Evolutionary conservation across 2,797 vertebrate genomes (phyloP), one percentile per base, ranked within the genome.

Genomic region (Siniperca scherzeri): DNA sequence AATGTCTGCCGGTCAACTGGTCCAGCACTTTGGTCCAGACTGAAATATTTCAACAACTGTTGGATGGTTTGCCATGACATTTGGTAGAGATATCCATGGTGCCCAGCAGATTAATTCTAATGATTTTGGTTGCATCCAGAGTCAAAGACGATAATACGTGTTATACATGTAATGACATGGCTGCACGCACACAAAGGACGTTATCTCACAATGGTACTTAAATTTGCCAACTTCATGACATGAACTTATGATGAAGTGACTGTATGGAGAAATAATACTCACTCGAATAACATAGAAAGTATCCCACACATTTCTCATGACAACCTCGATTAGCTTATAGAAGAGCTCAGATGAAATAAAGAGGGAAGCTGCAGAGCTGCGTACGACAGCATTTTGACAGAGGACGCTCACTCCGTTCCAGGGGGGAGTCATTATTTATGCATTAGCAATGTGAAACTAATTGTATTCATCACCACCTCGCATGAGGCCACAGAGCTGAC

Each of bases 401-500:
- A 83, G 85, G 81, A 83, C 64, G 78, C 82, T 83, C 56, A 0
- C 60, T 71, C 33, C 16, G 40, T 87, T 92, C 85, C 77, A 69
- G 53, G 55, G 80, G 82, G 81, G 86, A 89, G 86, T 91, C 90
- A 93, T 95, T 93, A 94, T 93, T 92, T 93, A 94, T 94, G 91
- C 93, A 93, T 94, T 94, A 95, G 84, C 60, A 84, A 88, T 86
- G 89, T 89, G 88, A 90, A 91, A 89, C 93, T 94, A 94, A 95
- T 94, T 94, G 91, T 90, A 91, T 93, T 93, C 91, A 91, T 91
- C 86, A 79, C 76, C 81, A 82, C 70, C 87, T 82, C 75, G 78
- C 87, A 83, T 40, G 69, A 76, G 82, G 80, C 79, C 64, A 56
- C 75, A 48, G 74, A 90, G 90, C 84, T 85, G 89, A 86, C 87